These are phyloP conservation scores for Furnarius figulus DNA, from an alignment of 2,113 vertebrate species.

Conservation along the genomic window DNA sequence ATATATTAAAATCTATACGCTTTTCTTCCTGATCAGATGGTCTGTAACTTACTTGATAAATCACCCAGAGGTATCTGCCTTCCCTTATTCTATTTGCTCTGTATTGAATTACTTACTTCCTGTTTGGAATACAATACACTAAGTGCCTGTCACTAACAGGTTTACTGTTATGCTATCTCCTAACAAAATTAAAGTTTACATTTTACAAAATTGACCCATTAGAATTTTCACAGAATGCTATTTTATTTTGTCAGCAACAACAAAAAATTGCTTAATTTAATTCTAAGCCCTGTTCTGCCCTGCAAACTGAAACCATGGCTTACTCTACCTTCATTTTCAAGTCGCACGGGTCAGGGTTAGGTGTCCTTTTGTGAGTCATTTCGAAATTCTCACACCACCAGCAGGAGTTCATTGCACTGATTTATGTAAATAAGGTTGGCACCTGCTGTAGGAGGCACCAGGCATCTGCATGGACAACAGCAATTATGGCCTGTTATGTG, in stretches of 20 bases:
- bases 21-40: not conserved
- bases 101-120: conserved; percentile 36
- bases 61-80: not conserved
- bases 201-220: not conserved
- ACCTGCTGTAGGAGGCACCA: not conserved
- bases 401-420: not conserved
- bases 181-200: not conserved
- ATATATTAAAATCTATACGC: not conserved
- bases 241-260: not conserved
- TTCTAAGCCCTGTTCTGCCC: not conserved
- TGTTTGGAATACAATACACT: not conserved
- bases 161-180: not conserved
- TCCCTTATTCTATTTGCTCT: conserved; percentile 15
- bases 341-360: not conserved
- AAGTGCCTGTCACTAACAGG: not conserved
- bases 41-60: not conserved
- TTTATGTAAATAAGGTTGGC: not conserved
- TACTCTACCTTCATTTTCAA: not conserved
- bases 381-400: not conserved
- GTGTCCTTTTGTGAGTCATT: not conserved
- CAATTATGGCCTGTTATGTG: not conserved
- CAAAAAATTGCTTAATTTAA: not conserved
- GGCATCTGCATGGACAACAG: not conserved
- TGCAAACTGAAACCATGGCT: not conserved
- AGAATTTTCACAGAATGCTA: not conserved